Evolutionary conservation across 2,888 invertebrate genomes (phyloP), one percentile per base, ranked within the genome.

Genomic region (Euzophera pinguis): DNA sequence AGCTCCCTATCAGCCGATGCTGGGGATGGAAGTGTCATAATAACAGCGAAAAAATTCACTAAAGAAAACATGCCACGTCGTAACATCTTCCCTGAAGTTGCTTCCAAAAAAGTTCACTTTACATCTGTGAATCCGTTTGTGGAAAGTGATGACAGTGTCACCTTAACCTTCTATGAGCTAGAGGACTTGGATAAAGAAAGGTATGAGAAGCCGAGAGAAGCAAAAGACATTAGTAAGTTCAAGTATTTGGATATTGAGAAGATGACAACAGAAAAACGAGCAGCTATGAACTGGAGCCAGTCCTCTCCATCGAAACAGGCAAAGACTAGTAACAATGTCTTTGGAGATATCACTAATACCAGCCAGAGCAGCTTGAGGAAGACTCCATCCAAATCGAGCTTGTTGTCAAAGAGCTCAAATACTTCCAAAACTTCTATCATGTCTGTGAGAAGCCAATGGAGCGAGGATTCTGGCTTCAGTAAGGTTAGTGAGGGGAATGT

Each of bases 1-100:
- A 92, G 92, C 59, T 92, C 92, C 0, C 72, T 92, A 42, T 92
- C 92, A 0, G 92, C 92, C 0, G 92, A 92, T 56, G 71, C 88
- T 3, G 92, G 92, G 0, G 92, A 92, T 52, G 72, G 84, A 27
- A 92, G 92, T 48, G 81, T 91, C 39, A 72, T 91, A 10, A 76
- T 91, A n/a, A 92, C 92, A 8, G 91, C 92, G 0, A 81, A 81
- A 2, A 92, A 91, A 64, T 72, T 90, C 58, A 89, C 89, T 0
- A 74, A 78, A 32, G 86, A 84, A 4, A 85, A 84, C 58, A 81
- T 90, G 85, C 90, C 89, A 27, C 78, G 84, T 1, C 79, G 88
- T 14, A 82, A 74, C 56, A 82, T 90, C 55, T 87, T 90, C 58
- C 84, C 90, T 4, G 83, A 85, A 35, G 60, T 78, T 1, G 63